These are phyloP conservation scores for Narcine bancroftii DNA, from an alignment of 2,113 vertebrate genomes.

Conservation along the genomic window DNA sequence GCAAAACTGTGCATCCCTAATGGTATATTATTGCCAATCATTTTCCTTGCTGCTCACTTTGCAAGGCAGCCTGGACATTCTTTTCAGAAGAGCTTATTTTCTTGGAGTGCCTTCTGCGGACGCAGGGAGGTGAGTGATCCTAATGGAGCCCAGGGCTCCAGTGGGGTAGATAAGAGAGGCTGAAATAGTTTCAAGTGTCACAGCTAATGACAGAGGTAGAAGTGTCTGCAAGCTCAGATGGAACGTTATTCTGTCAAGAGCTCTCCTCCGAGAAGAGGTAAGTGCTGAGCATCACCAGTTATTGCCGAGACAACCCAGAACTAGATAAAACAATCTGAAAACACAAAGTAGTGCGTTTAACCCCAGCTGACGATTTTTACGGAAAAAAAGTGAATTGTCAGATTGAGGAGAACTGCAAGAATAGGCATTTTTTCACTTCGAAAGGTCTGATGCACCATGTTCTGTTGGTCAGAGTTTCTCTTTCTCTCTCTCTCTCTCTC, in stretches of 20 bases:
- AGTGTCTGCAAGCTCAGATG: not conserved
- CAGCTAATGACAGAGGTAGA: not conserved
- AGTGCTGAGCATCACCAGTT: not conserved
- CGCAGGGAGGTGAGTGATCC: not conserved
- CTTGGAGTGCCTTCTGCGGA: not conserved
- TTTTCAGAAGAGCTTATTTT: not conserved
- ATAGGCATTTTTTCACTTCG: not conserved
- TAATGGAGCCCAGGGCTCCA: not conserved
- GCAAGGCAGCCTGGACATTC: not conserved
- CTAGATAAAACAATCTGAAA: not conserved
- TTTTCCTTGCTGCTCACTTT: not conserved
- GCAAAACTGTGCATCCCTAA: not conserved
- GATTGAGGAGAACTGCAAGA: not conserved
- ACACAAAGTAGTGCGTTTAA: not conserved
- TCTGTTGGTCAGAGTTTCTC: not conserved
- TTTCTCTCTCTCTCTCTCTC: no score
- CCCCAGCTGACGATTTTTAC: not conserved
- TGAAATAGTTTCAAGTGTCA: not conserved
- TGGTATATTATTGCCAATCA: not conserved
- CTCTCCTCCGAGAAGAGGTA: not conserved
- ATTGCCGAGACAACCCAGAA: not conserved
- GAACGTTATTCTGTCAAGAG: not conserved
- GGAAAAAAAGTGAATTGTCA: not conserved
- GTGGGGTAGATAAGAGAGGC: not conserved
- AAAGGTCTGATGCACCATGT: not conserved